Evolutionary conservation across 2,113 vertebrate species (phyloP).

Genomic region (Pelecanus crispus): DNA sequence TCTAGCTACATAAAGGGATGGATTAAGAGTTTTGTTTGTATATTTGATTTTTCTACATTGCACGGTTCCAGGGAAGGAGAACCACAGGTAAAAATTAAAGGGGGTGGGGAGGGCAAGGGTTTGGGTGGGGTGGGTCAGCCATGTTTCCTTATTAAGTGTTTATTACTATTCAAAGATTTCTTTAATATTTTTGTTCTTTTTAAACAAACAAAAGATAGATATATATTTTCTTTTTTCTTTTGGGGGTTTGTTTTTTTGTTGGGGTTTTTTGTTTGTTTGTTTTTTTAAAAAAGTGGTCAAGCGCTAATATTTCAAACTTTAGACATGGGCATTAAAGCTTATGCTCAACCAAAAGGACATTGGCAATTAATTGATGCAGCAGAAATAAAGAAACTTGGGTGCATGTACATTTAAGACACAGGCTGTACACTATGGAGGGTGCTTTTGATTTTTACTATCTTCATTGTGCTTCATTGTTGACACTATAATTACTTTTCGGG

Average conservation of each 20-base stretch:
- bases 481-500: neutral
- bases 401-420: conserved; percentile 51
- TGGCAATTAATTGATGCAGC: conserved; percentile 43
- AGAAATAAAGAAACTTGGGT: conserved; percentile 39
- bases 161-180: conserved; percentile 55
- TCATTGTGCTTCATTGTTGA: conserved; percentile 42
- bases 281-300: neutral
- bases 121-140: conserved; percentile 10
- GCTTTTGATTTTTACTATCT: conserved; percentile 25
- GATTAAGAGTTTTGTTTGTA: conserved; percentile 79
- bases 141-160: conserved; percentile 66
- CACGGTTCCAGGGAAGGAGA: conserved; percentile 78
- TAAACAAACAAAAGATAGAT: neutral
- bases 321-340: conserved; percentile 53
- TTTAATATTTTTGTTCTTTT: conserved; percentile 59
- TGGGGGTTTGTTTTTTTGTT: neutral
- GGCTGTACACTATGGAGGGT: conserved; percentile 11
- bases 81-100: conserved; percentile 60
- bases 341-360: conserved; percentile 63
- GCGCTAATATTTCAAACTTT: conserved; percentile 43
- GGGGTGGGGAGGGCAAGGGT: conserved; percentile 4
- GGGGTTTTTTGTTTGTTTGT: neutral
- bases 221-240: conserved; percentile 3
- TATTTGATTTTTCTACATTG: conserved; percentile 82
- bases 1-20: conserved; percentile 72